Percentiles rank a stretch among this genome's conserved stretches.
Conservation (phyloP, 2,888 invertebrate species). For the Synanthedon formicaeformis region DNA sequence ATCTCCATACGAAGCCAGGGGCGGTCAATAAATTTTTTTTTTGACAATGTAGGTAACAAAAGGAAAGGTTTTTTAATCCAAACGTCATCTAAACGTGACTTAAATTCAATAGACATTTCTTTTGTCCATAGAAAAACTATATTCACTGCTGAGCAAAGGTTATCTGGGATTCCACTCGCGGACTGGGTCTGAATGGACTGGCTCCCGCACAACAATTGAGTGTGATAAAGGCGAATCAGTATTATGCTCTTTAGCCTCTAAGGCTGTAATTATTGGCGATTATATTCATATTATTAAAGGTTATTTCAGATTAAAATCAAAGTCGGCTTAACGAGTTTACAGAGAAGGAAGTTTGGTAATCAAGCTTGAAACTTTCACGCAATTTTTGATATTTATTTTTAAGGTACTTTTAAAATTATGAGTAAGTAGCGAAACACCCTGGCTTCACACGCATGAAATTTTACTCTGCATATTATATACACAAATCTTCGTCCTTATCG, state of each 20-base stretch:
- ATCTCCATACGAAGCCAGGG: too few species aligned
- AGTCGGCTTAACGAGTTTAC: neutral
- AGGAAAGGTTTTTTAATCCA: neutral
- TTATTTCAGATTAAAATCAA: neutral
- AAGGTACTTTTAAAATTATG: too few species aligned
- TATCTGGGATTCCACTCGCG: conserved; percentile 40
- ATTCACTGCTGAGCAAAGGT: conserved; percentile 27
- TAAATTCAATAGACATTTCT: conserved; percentile 11
- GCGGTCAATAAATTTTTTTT: too few species aligned
- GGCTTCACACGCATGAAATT: too few species aligned
- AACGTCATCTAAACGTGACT: conserved; percentile 11
- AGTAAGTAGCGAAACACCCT: too few species aligned
- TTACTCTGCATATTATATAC: too few species aligned
- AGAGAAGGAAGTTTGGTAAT: neutral
- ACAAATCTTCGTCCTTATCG: too few species aligned
- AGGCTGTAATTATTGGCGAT: conserved; percentile 16
- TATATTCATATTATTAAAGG: conserved; percentile 4
- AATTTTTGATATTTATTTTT: too few species aligned
- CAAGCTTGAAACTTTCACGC: neutral
- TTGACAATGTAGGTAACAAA: too few species aligned
- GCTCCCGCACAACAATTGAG: conserved; percentile 33
- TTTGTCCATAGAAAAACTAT: conserved; percentile 21
- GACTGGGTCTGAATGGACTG: conserved; percentile 26
- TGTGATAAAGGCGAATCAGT: conserved; percentile 33
- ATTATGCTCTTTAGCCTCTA: conserved; percentile 26